phyloP scores from a whole-genome alignment of 2,888 invertebrate genomes.

The Chydorus sphaericus region DNA sequence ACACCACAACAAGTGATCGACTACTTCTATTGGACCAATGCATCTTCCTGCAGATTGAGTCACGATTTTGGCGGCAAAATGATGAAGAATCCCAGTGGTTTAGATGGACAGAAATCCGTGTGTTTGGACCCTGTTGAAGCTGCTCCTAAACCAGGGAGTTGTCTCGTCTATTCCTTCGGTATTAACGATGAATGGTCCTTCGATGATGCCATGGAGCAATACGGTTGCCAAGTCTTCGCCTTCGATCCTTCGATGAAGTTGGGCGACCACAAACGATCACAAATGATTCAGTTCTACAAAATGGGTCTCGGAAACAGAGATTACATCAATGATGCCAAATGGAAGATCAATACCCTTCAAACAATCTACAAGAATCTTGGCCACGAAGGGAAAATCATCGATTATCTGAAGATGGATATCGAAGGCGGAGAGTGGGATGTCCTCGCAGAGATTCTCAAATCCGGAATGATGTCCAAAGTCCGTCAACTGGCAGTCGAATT shows the following conservation, averaged over 20 bases:
- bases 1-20: background rate
- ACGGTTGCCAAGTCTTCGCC: conserved; percentile 2
- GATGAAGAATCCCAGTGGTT: background rate
- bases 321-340: background rate
- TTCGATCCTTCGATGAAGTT: conserved; percentile 2
- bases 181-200: conserved; percentile 10
- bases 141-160: background rate
- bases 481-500: conserved; percentile 3
- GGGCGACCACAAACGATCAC: background rate
- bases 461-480: background rate
- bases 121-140: background rate
- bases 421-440: conserved; percentile 7
- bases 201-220: background rate
- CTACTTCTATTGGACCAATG: background rate
- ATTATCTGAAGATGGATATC: conserved; percentile 11
- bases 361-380: background rate
- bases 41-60: background rate
- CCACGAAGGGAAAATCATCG: background rate
- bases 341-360: background rate
- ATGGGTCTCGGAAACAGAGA: background rate
- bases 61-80: conserved; percentile 2
- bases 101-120: background rate
- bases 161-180: conserved; percentile 2
- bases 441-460: background rate
- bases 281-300: background rate